A percentile compares a stretch with the other conserved stretches of the same genome.
phyloP scores from a whole-genome alignment of 2,888 invertebrate species.

The Eristalis tenax region DNA sequence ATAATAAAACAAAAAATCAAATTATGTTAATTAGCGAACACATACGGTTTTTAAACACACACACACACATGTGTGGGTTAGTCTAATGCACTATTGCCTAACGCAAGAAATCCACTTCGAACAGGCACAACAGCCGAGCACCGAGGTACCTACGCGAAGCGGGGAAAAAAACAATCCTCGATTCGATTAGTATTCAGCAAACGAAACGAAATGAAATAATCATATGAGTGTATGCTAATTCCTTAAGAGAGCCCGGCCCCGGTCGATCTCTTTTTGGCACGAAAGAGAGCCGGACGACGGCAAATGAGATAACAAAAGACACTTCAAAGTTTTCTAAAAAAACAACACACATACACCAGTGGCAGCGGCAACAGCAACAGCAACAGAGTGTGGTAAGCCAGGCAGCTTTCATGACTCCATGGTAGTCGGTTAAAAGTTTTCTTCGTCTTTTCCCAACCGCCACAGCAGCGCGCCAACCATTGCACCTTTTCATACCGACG shows the following conservation, averaged over 20 bases:
- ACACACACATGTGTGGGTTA: background rate
- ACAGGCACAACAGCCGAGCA: background rate
- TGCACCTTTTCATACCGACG: slow-evolving; percentile 45
- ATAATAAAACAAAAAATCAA: slow-evolving; percentile 28
- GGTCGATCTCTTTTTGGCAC: no score
- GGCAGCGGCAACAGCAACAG: slow-evolving; percentile 12
- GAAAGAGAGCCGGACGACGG: slow-evolving; percentile 3
- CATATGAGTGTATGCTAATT: slow-evolving; percentile 35
- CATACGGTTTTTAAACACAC: background rate
- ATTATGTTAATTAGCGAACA: slow-evolving; percentile 50
- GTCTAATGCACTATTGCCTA: slow-evolving; percentile 54
- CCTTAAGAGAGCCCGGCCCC: slow-evolving; percentile 56
- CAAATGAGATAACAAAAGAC: slow-evolving; percentile 13
- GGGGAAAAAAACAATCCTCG: slow-evolving; percentile 8
- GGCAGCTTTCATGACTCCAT: slow-evolving; percentile 54
- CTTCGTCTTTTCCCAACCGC: slow-evolving; percentile 29
- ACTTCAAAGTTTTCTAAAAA: slow-evolving; percentile 54
- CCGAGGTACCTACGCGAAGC: background rate
- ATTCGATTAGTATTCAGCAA: slow-evolving; percentile 48
- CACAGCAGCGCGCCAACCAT: slow-evolving; percentile 29
- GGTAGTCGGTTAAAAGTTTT: slow-evolving; percentile 56
- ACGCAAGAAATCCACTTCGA: slow-evolving; percentile 21
- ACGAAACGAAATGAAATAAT: slow-evolving; percentile 31
- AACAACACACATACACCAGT: slow-evolving; percentile 6
- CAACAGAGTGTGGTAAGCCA: background rate